Conservation (phyloP, 2,888 invertebrate species). For the Netelia fuscicornis region DNA sequence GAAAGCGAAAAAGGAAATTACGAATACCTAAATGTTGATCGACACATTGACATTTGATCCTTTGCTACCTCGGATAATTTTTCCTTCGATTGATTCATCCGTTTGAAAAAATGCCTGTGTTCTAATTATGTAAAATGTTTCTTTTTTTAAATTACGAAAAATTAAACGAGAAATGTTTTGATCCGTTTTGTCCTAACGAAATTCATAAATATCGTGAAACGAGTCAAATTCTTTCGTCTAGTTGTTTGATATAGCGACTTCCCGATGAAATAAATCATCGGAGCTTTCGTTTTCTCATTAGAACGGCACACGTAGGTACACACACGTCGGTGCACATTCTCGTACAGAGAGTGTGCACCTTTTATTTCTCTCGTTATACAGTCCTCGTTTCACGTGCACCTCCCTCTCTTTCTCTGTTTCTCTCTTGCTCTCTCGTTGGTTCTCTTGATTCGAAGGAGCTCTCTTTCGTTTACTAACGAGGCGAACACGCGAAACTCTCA, state of each 20-base stretch:
- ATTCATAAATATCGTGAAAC: not conserved
- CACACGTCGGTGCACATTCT: constrained; percentile 6
- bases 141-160: no score
- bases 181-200: not conserved
- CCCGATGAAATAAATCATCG: constrained; percentile 67
- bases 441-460: constrained; percentile 15
- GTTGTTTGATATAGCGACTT: constrained; percentile 45
- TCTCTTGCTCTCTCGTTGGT: no score
- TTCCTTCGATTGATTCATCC: not conserved
- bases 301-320: constrained; percentile 60
- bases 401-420: no score
- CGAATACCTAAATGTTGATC: no score
- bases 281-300: constrained; percentile 74
- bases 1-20: no score
- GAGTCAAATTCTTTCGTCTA: constrained; percentile 26
- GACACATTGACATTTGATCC: no score
- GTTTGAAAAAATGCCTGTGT: not conserved
- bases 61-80: not conserved
- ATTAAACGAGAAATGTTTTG: no score
- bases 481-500: constrained; percentile 68
- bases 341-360: constrained; percentile 48
- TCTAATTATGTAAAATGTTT: no score
- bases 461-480: constrained; percentile 66
- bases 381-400: constrained; percentile 12
- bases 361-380: constrained; percentile 32